These are phyloP conservation scores for Hypomecis atomaria DNA, from an alignment of 2,888 invertebrate species.

Conservation along the genomic window DNA sequence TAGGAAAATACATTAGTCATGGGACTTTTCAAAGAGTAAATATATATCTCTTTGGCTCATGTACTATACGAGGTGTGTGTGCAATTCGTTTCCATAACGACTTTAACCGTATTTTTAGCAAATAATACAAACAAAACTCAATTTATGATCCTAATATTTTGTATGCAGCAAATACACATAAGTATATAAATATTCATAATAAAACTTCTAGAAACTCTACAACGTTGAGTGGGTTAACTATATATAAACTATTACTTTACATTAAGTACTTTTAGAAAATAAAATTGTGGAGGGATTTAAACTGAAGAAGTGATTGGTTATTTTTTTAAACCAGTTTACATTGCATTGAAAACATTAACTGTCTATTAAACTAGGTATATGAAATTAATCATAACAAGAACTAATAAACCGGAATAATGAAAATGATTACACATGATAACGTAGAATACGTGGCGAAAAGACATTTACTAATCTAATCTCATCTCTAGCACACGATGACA, in stretches of 20 bases:
- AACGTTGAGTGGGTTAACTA: too few species aligned
- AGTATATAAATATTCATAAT: too few species aligned
- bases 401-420: too few species aligned
- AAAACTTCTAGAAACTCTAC: too few species aligned
- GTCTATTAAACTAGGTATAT: too few species aligned
- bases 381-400: too few species aligned
- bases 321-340: too few species aligned
- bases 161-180: not conserved
- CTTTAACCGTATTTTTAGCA: constrained; percentile 31
- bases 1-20: not conserved
- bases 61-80: constrained; percentile 39
- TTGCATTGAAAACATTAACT: too few species aligned
- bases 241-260: too few species aligned
- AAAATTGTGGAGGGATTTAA: too few species aligned
- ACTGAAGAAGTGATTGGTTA: too few species aligned
- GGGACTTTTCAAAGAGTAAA: not conserved
- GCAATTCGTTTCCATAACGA: constrained; percentile 58
- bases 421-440: not conserved
- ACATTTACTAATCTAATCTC: constrained; percentile 8
- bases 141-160: constrained; percentile 2
- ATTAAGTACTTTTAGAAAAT: too few species aligned
- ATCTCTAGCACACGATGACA: constrained; percentile 6
- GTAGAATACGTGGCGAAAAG: not conserved
- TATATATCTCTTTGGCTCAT: not conserved
- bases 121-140: constrained; percentile 15